Percentiles rank a stretch among this genome's conserved stretches.
phyloP scores from a whole-genome alignment of 2,888 invertebrate genomes.

The Hemithea aestivaria region DNA sequence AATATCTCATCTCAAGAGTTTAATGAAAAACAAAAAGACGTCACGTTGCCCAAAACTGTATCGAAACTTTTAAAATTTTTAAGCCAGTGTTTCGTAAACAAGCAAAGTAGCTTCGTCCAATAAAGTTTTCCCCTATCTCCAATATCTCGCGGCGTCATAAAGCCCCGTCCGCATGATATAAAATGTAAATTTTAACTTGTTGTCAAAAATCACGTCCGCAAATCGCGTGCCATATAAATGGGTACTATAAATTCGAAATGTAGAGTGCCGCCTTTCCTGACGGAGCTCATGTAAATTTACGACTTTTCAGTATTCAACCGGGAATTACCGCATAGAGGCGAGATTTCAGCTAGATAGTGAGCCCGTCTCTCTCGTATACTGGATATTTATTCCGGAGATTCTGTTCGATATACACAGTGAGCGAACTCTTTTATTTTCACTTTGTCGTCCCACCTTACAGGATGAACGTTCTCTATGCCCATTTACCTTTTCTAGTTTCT shows the following conservation, averaged over 20 bases:
- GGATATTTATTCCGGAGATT: constrained; percentile 47
- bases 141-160: constrained; percentile 38
- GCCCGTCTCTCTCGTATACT: constrained; percentile 36
- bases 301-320: constrained; percentile 67
- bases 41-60: background rate
- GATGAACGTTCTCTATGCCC: constrained; percentile 19
- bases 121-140: constrained; percentile 28
- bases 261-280: constrained; percentile 53
- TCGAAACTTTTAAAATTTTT: constrained; percentile 6
- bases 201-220: constrained; percentile 67
- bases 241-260: constrained; percentile 59
- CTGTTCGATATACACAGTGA: constrained; percentile 28
- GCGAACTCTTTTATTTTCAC: constrained; percentile 23
- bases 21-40: no score
- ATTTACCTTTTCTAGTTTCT: background rate
- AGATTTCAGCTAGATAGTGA: constrained; percentile 57
- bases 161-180: constrained; percentile 47
- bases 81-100: constrained; percentile 12
- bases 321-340: constrained; percentile 61
- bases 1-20: no score
- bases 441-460: constrained; percentile 11
- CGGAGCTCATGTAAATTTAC: constrained; percentile 66
- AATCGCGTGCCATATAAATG: constrained; percentile 61
- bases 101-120: constrained; percentile 14
- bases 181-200: constrained; percentile 65